These are phyloP conservation scores for Hyles euphorbiae DNA, from an alignment of 1,140 invertebrate genomes.

Conservation along the genomic window DNA sequence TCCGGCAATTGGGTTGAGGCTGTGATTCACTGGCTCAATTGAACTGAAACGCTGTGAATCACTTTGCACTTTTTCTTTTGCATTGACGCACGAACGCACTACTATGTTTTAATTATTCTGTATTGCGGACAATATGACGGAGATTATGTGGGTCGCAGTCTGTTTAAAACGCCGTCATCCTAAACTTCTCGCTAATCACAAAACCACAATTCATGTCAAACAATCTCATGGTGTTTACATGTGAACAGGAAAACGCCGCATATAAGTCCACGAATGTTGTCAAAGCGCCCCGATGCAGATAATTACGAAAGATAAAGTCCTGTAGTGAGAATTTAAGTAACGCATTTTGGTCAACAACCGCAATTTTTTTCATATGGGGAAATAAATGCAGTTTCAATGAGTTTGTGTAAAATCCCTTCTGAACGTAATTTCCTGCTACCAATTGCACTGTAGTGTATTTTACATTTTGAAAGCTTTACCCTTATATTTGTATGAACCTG, in stretches of 20 bases:
- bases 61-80: constrained; percentile 18
- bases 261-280: too few species aligned
- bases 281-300: too few species aligned
- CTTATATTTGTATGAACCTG: too few species aligned
- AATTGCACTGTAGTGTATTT: too few species aligned
- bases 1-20: constrained; percentile 19
- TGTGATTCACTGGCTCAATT: constrained; percentile 19
- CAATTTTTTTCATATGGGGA: too few species aligned
- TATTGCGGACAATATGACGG: constrained; percentile 6
- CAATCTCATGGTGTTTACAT: constrained; percentile 3
- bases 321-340: too few species aligned
- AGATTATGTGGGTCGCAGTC: constrained; percentile 6
- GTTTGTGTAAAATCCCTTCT: too few species aligned
- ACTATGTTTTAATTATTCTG: constrained; percentile 13
- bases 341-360: too few species aligned
- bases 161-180: background rate
- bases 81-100: constrained; percentile 25
- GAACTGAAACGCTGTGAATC: constrained; percentile 21
- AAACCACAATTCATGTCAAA: constrained; percentile 6
- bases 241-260: background rate
- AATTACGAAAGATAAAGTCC: too few species aligned
- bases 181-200: constrained; percentile 7
- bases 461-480: too few species aligned
- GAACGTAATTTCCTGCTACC: too few species aligned
- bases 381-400: too few species aligned